Evolutionary conservation across 2,888 invertebrate genomes (phyloP).

Genomic region (Phalera bucephala): DNA sequence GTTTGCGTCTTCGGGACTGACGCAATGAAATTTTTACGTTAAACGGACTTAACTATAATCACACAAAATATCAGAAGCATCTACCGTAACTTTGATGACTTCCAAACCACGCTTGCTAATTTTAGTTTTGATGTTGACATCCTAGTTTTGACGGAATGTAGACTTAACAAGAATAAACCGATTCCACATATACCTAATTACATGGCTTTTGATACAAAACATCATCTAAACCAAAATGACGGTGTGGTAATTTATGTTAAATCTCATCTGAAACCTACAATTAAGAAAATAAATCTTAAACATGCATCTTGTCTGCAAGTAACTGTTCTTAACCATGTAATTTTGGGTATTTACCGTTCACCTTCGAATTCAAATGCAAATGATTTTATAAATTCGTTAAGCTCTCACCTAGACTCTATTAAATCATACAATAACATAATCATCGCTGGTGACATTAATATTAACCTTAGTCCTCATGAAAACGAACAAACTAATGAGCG

Average conservation of each 20-base stretch:
- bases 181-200: neutral
- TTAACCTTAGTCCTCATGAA: no score
- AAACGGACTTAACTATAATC: neutral
- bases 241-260: no score
- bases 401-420: no score
- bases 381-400: neutral
- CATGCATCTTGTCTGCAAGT: no score
- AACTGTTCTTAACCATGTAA: neutral
- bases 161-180: neutral
- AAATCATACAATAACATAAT: no score
- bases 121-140: neutral
- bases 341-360: neutral
- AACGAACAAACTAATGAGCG: no score
- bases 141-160: neutral
- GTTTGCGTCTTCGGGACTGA: no score
- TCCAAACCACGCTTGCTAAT: neutral
- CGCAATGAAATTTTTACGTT: no score
- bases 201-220: neutral
- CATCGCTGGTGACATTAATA: neutral
- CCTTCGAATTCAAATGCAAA: no score
- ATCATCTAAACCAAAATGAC: neutral
- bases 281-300: neutral
- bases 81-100: neutral
- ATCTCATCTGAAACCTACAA: neutral
- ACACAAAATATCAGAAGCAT: neutral